Conservation (phyloP, 2,797 vertebrate genomes). For the Silurus lanzhouensis region DNA sequence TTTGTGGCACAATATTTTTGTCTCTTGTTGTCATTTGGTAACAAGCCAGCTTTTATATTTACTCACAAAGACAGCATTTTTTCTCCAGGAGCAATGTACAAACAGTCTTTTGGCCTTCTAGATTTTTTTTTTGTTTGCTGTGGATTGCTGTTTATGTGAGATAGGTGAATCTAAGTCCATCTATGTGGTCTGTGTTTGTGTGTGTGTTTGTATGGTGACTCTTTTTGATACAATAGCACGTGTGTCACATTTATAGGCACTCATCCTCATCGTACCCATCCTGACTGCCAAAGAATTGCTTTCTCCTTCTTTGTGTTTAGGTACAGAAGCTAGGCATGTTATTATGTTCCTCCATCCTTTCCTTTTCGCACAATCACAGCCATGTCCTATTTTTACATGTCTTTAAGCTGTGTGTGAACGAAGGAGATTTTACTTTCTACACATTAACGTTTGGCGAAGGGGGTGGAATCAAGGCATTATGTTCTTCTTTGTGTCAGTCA, state of each 20-base stretch:
- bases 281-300: neutral
- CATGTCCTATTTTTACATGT: neutral
- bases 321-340: neutral
- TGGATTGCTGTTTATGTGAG: neutral
- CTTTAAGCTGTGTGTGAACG: neutral
- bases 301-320: neutral
- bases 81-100: neutral
- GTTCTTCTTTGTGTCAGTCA: conserved; percentile 7
- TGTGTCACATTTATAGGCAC: neutral
- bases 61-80: neutral
- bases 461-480: conserved; percentile 9
- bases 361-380: neutral
- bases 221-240: neutral
- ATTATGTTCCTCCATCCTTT: neutral
- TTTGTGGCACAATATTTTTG: conserved; percentile 1
- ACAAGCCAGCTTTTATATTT: neutral
- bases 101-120: neutral
- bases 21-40: neutral
- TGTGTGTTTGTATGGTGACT: neutral
- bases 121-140: neutral
- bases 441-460: neutral
- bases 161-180: neutral
- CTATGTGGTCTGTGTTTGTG: neutral
- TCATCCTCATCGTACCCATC: neutral
- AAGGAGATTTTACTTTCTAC: neutral